Evolutionary conservation across 2,113 vertebrate genomes (phyloP), one percentile per base, ranked within the genome.

Genomic region (Eupsittula cactorum): DNA sequence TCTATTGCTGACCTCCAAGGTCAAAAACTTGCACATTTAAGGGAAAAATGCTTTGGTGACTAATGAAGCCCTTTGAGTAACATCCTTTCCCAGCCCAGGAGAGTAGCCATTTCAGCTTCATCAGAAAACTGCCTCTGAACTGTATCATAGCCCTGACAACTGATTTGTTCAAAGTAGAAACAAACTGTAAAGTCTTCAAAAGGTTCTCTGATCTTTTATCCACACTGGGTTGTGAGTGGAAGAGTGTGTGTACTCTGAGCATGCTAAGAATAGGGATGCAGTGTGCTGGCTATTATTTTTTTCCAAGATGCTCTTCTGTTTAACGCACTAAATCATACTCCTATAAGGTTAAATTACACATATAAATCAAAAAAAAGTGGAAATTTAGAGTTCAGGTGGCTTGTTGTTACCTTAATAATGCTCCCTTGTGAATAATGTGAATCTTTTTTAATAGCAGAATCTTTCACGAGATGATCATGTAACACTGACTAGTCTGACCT

Each of bases 1-100:
- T 86, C 46, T 74, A 24, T 68, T 77, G 27, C 82, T 95, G 93
- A 92, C 82, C 82, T 93, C 37, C 47, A 65, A 70, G 92, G 85
- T 93, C 60, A 92, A 93, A 90, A 93, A 11, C 33, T 88, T 88
- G n/a, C 60, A 70, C 53, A 31, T 67, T 77, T 81, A 67, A 88
- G 59, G 77, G 85, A 87, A 90, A 96, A 93, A 91, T 5, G 12
- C 82, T 81, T 86, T 67, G 63, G 68, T 95, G 92, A 93, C 86
- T 96, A 94, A 93, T 84, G 65, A 39, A 91, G 41, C 13, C 33
- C 59, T 95, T 95, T 37, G 13, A 8, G 47, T 59, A 81, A 94
- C 68, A 83, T 94, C 79, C 71, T 96, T 83, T 93, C 71, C 35
- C 71, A 83, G 75, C 31, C 78, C 33, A 28, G 46, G 79, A 86